Evolutionary conservation across 2,888 invertebrate species (phyloP), one percentile per base, ranked within the genome.

Genomic region (Eurois occulta): DNA sequence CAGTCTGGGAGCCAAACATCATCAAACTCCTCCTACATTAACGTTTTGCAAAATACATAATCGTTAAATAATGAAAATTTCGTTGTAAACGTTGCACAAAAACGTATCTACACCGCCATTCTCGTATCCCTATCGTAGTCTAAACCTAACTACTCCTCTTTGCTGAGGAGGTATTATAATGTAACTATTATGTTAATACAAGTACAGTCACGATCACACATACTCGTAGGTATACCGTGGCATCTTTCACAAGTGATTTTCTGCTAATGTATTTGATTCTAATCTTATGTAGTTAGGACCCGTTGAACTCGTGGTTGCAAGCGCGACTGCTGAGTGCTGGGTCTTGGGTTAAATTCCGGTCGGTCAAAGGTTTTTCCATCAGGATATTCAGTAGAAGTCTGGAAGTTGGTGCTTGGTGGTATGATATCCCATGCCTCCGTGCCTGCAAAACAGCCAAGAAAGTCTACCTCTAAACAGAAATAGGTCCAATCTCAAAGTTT

Each of bases 151-250:
- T 65, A 24, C 38, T 13, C 18, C 58, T 64, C 73, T 65, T 64
- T 60, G 35, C 52, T 1, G 48, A 18, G 28, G 48, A 75, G 55
- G 64, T 64, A 28, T 24, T 48, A 24, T 52, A 80, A 78, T 80
- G 72, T 77, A 73, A 80, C 70, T 75, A 78, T 71, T 79, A 84
- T 86, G 88, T 77, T 81, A 83, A 81, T 80, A 67, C 78, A 75
- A 67, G 72, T 78, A 79, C 77, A 69, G 10, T 24, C 62, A 11
- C 24, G 24, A 64, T 64, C 35, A 64, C 18, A 35, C 32, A 1
- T 60, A 64, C 18, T 24, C 32, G 0, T 60, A 32, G 18, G 32
- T 28, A n/a, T 18, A 32, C 18, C 28, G 2, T 28, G 7, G 28
- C 7, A 28, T 60, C 16, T 58, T 58, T 58, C 16, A 18, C 18